Evolutionary conservation across 2,113 vertebrate genomes (phyloP).

Genomic region (Chionodraco myersi): DNA sequence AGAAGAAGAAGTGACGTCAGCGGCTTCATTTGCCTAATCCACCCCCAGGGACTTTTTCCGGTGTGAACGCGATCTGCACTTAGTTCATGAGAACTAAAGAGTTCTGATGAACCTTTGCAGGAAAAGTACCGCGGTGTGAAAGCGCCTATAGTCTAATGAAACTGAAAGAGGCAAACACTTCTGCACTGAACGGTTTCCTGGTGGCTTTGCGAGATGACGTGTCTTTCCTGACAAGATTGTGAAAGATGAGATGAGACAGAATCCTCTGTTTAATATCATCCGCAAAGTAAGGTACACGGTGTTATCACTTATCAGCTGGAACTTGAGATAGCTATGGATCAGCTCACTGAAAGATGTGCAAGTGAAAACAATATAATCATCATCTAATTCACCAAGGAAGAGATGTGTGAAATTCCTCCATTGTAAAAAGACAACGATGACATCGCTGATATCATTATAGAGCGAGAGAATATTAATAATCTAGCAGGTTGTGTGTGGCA

Average conservation of each 20-base stretch:
- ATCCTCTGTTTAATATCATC: conserved; percentile 55
- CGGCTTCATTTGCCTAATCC: too few relatives aligned
- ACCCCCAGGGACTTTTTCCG: too few relatives aligned
- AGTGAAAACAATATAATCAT: conserved; percentile 41
- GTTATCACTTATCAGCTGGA: conserved; percentile 74
- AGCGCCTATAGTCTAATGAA: conserved; percentile 21
- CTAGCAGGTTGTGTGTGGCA: background rate
- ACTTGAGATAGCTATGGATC: conserved; percentile 61
- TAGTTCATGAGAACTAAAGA: too few relatives aligned
- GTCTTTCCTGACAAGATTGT: conserved; percentile 52
- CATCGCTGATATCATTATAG: conserved; percentile 28
- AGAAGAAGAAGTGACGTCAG: too few relatives aligned
- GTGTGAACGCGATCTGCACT: too few relatives aligned
- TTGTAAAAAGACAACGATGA: conserved; percentile 26
- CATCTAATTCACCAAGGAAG: conserved; percentile 56
- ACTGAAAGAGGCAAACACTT: conserved; percentile 49
- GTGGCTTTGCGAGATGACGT: conserved; percentile 22
- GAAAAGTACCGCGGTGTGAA: too few relatives aligned
- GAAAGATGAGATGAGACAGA: conserved; percentile 17
- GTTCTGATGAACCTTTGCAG: too few relatives aligned
- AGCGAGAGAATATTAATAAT: background rate
- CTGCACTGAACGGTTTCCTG: conserved; percentile 50
- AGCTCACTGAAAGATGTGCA: conserved; percentile 37
- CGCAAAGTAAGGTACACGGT: conserved; percentile 67
- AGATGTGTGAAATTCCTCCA: conserved; percentile 28